Evolutionary conservation across 1,140 invertebrate genomes (phyloP).

Genomic region (Ooceraea biroi): DNA sequence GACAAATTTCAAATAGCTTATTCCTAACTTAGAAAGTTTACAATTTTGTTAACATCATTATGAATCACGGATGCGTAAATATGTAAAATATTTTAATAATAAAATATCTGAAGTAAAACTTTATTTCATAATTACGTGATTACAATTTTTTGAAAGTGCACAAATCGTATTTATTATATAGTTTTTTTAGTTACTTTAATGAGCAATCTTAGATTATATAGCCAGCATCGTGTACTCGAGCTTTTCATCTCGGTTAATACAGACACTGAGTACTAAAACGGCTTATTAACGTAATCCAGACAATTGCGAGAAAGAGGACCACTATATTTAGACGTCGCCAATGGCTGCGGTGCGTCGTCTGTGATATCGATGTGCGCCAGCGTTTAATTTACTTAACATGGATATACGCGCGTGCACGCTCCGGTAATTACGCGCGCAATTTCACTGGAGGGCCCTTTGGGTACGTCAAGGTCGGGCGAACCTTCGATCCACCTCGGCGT

Average conservation of each 20-base stretch:
- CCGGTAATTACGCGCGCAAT: constrained; percentile 70
- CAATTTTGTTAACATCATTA: neutral
- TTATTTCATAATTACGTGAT: neutral
- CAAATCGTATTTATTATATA: neutral
- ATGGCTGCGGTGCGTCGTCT: neutral
- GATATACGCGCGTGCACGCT: constrained; percentile 55
- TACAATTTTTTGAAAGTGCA: neutral
- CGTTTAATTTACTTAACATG: constrained; percentile 71
- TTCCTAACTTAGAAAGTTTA: neutral
- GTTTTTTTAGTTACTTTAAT: neutral
- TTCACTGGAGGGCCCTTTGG: constrained; percentile 65
- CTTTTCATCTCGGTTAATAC: neutral
- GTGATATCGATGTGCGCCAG: neutral
- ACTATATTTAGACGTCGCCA: neutral
- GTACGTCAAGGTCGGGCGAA: constrained; percentile 68
- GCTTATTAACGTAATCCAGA: constrained; percentile 3
- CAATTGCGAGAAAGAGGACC: neutral
- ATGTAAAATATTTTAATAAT: neutral
- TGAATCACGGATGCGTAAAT: neutral
- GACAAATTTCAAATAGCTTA: neutral
- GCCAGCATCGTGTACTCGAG: neutral
- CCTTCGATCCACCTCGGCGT: constrained; percentile 49
- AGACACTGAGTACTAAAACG: neutral
- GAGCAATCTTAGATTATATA: neutral
- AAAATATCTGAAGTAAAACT: neutral